phyloP scores from a whole-genome alignment of 1,140 invertebrate genomes.

The Pygmarrhopalites habei region DNA sequence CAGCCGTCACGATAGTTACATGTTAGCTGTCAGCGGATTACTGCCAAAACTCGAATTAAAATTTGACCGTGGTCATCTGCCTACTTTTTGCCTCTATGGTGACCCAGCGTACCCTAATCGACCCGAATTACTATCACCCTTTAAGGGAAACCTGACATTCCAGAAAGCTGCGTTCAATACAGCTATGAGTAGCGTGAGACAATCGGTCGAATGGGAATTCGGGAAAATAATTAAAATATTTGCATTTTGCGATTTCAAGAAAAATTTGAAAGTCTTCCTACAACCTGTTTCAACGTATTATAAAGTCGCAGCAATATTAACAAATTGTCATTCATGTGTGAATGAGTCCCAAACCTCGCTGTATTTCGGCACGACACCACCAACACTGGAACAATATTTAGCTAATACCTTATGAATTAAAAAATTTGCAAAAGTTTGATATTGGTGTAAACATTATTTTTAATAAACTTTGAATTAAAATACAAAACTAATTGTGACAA shows the following conservation, averaged over 20 bases:
- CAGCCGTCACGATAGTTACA: conserved; percentile 6
- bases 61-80: too few species aligned
- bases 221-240: conserved; percentile 8
- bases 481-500: too few species aligned
- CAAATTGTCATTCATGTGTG: conserved; percentile 14
- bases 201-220: conserved; percentile 19
- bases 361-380: conserved; percentile 6
- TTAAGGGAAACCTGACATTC: not conserved
- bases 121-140: conserved; percentile 11
- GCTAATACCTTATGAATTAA: too few species aligned
- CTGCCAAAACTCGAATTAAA: not conserved
- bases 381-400: too few species aligned
- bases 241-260: conserved; percentile 13
- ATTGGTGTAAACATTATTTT: too few species aligned
- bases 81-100: not conserved
- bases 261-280: conserved; percentile 8
- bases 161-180: not conserved
- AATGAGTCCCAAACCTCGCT: conserved; percentile 2
- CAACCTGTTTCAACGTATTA: conserved; percentile 6
- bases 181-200: conserved; percentile 9
- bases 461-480: too few species aligned
- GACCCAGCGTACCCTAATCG: conserved; percentile 13
- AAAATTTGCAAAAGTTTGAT: too few species aligned
- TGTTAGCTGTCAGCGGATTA: not conserved
- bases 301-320: not conserved